Evolutionary conservation across 2,888 invertebrate genomes (phyloP).

Genomic region (Drosophila lacicola): DNA sequence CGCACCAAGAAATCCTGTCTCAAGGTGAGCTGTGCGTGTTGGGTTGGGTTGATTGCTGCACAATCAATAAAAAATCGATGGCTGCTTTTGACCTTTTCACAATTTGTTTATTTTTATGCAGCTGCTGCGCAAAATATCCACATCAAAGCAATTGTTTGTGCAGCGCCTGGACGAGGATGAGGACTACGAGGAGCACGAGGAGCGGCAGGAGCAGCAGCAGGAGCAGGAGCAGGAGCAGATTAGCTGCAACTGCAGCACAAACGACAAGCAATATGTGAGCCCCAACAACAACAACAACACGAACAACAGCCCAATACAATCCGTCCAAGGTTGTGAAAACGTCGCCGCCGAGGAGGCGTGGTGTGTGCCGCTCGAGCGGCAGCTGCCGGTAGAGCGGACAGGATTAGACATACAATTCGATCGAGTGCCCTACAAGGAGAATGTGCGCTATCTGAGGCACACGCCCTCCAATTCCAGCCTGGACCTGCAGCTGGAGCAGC

Average conservation of each 20-base stretch:
- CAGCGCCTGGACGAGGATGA: constrained; percentile 81
- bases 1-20: constrained; percentile 84
- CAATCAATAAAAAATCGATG: constrained; percentile 73
- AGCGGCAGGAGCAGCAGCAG: constrained; percentile 18
- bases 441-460: constrained; percentile 83
- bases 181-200: constrained; percentile 58
- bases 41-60: constrained; percentile 5
- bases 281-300: constrained; percentile 19
- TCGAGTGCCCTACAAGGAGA: constrained; percentile 82
- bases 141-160: constrained; percentile 77
- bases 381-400: constrained; percentile 36
- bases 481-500: constrained; percentile 58
- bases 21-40: constrained; percentile 80
- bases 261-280: constrained; percentile 45
- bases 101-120: constrained; percentile 47
- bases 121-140: constrained; percentile 82
- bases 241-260: constrained; percentile 33
- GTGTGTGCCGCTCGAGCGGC: constrained; percentile 16
- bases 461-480: constrained; percentile 83
- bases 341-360: constrained; percentile 46
- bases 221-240: constrained; percentile 21
- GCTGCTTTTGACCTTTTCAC: constrained; percentile 16
- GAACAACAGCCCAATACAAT: constrained; percentile 35
- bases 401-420: constrained; percentile 77
- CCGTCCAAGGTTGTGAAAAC: constrained; percentile 61